Base-by-base conservation (phyloP, 2,888 invertebrate genomes). In the Bibio marci region DNA sequence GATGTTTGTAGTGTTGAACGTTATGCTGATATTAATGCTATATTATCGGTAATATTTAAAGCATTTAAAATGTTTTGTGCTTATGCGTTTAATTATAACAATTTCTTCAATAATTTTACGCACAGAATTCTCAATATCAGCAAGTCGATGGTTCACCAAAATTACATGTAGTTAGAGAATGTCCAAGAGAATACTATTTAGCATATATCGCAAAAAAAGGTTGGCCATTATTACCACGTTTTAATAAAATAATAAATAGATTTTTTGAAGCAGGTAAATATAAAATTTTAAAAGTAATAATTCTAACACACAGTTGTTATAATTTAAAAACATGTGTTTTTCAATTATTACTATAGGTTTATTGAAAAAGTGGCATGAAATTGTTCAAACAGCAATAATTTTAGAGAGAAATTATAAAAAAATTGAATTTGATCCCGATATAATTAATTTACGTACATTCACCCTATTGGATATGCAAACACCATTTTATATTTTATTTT, bases 121-220 rank as follows among this genome's bases (percentile, higher is more conserved):
- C 13, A 18, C 38, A 38, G 28, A 13, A 43, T 39, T 25, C 38
- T 13, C 41, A 48, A 4, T 59, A 52, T 45, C 46, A 55, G 6
- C 45, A 53, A 22, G 41, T 48, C 6, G 50, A 57, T 34, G 60
- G 62, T 13, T 44, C 49, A 15, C 52, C 57, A 6, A 41, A 58
- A 28, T 41, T 68, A 14, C 66, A 68, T 46, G 34, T 43, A 3
- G 50, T 67, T 1, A 55, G 52, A 2, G 63, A 68, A 37, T 67
- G 67, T 46, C 64, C 65, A 1, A 50, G 55, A 19, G 50, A 53
- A 1, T 63, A 57, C 47, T 58, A 58, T 42, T 45, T 69, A 10
- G 50, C 62, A 0, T 68, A 63, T 46, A 53, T 66, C 17, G 51
- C 65, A 5, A 59, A 59, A 1, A 54, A 51, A 38, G 54, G 61